phyloP scores from a whole-genome alignment of 2,888 invertebrate genomes.

The Spatulosminthurus flaviceps region DNA sequence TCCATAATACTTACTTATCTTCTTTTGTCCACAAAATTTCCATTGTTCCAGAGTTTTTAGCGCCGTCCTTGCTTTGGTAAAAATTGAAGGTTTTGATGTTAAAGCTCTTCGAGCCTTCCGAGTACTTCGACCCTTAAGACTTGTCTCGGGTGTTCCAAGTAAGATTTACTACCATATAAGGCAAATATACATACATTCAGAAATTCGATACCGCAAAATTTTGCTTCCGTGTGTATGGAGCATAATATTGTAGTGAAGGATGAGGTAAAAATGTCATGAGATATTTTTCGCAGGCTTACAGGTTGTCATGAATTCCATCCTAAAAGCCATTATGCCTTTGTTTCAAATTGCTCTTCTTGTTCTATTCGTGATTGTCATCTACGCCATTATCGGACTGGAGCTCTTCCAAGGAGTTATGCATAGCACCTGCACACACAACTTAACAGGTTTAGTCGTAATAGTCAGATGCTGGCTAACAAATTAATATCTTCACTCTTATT shows the following conservation, averaged over 20 bases:
- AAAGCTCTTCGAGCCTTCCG: constrained; percentile 74
- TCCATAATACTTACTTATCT: not conserved
- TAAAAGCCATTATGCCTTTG: constrained; percentile 73
- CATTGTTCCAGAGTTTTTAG: constrained; percentile 67
- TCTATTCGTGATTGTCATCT: constrained; percentile 62
- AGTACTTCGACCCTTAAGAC: constrained; percentile 71
- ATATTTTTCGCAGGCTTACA: constrained; percentile 68
- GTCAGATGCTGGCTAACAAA: not conserved
- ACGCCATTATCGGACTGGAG: constrained; percentile 63
- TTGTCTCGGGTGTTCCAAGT: constrained; percentile 74
- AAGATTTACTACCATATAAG: constrained; percentile 63
- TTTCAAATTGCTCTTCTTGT: constrained; percentile 63
- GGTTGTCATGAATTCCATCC: constrained; percentile 73
- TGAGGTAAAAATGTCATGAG: not conserved
- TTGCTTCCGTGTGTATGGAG: too few species aligned
- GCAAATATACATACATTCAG: too few species aligned
- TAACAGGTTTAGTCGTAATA: constrained; percentile 66
- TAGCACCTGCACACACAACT: constrained; percentile 69
- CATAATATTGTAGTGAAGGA: too few species aligned
- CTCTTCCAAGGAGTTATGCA: constrained; percentile 72
- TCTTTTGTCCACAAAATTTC: not conserved
- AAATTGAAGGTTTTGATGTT: constrained; percentile 70
- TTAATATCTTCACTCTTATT: not conserved
- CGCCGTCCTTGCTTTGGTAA: constrained; percentile 66
- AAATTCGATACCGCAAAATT: too few species aligned